Base-by-base conservation (phyloP, 2,113 vertebrate genomes). In the Heterochromis multidens region DNA sequence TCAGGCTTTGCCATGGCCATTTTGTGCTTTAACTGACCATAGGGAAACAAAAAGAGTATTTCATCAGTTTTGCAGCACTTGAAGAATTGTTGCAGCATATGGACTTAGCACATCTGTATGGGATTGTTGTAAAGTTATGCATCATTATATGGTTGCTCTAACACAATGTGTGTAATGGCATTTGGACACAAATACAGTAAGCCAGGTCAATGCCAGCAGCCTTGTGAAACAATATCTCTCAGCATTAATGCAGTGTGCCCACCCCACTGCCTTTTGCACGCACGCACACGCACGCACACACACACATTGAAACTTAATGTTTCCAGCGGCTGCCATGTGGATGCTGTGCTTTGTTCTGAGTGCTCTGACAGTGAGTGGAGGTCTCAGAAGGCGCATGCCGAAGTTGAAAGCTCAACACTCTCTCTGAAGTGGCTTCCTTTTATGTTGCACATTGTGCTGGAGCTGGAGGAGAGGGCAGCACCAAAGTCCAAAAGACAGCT, bases 371-470 rank as follows among this genome's bases (percentile, higher is more conserved):
- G 93, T 88, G 92, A 94, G 93, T 82, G 80, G 89, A 88, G 88
- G 93, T 94, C 95, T 94, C 94, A 74, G 90, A 92, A 93, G 94
- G 91, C 85, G 27, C 83, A 82, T 90, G 91, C 65, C 88, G 89
- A 87, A 95, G 92, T 94, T 95, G 89, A 95, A 95, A 95, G 93
- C 92, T 92, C 94, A 91, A 93, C 90, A 86, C 74, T 88, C 86
- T 91, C 91, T 95, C 85, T 95, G 95, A 95, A 95, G 94, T 94
- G 95, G 93, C 91, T 74, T 43, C 79, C 94, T 95, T 95, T 95
- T 76, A 94, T 95, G 94, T 92, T 92, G 89, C 91, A 87, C 88
- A 84, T 87, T 90, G 78, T 89, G 88, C 87, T 82, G 77, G 85
- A 79, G 90, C 87, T 84, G 87, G 37, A 90, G 83, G 80, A 88